phyloP scores from a whole-genome alignment of 2,113 vertebrate species.

The Phalacrocorax pelagicus region DNA sequence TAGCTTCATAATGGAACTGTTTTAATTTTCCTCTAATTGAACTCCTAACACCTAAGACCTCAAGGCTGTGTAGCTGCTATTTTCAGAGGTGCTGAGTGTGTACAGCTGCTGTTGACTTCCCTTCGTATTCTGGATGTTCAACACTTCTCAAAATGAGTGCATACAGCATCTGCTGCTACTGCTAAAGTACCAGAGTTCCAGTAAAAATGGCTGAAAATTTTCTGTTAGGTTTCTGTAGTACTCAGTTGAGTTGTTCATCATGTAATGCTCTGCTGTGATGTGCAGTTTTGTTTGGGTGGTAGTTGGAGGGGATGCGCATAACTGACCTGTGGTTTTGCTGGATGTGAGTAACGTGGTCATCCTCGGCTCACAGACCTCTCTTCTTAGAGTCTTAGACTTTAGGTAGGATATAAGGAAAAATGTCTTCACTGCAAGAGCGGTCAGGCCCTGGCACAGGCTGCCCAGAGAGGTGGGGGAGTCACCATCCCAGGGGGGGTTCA shows the following conservation, averaged over 20 bases:
- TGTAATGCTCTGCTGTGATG: neutral
- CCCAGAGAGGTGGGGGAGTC: too few relatives aligned
- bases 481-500: too few relatives aligned
- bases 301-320: neutral
- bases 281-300: neutral
- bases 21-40: neutral
- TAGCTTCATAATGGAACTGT: neutral
- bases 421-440: too few relatives aligned
- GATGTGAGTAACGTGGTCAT: neutral
- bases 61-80: neutral
- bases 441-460: too few relatives aligned
- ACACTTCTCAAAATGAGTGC: neutral
- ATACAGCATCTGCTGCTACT: neutral
- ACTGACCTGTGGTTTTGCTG: neutral
- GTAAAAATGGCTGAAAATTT: neutral
- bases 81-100: conserved; percentile 6
- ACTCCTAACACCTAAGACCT: neutral
- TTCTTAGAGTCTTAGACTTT: neutral
- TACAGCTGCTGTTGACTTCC: conserved; percentile 18
- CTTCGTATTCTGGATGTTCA: neutral
- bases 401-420: too few relatives aligned
- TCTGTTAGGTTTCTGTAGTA: neutral
- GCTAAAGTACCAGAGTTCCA: neutral
- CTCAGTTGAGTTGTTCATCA: neutral
- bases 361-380: neutral